Evolutionary conservation across 2,888 invertebrate species (phyloP).

Genomic region (Ormyrus nitidulus): DNA sequence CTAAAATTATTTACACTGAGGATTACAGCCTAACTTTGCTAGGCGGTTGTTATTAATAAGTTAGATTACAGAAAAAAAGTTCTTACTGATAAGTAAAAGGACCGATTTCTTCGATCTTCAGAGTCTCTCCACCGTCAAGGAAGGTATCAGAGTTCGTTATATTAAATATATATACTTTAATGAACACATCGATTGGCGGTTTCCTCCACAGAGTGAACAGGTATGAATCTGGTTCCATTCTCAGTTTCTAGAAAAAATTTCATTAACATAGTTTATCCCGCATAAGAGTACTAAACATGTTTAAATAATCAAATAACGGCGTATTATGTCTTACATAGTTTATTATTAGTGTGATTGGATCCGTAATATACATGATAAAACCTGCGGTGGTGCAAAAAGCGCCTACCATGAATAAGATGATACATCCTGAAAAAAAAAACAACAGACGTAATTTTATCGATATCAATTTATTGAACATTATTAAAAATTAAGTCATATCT

Average conservation of each 20-base stretch:
- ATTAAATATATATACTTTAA: constrained; percentile 86
- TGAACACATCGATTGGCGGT: constrained; percentile 81
- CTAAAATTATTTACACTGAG: no score
- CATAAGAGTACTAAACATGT: no score
- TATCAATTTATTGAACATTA: no score
- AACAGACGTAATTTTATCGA: no score
- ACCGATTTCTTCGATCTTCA: constrained; percentile 84
- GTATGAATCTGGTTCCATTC: constrained; percentile 78
- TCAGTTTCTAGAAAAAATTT: constrained; percentile 75
- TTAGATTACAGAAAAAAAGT: no score
- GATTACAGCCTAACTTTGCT: no score
- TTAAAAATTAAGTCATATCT: no score
- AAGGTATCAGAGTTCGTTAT: constrained; percentile 87
- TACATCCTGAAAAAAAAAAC: constrained; percentile 70
- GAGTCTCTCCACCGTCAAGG: constrained; percentile 80
- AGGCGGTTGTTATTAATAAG: no score
- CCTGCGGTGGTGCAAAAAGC: constrained; percentile 67
- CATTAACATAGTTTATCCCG: no score
- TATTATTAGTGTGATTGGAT: constrained; percentile 69
- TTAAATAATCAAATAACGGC: no score
- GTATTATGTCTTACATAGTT: constrained; percentile 66
- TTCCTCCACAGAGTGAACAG: constrained; percentile 80
- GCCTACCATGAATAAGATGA: constrained; percentile 71
- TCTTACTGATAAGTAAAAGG: constrained; percentile 89
- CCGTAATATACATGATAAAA: constrained; percentile 68